Base-by-base conservation (phyloP, 2,888 invertebrate genomes). In the Spialia ferax region DNA sequence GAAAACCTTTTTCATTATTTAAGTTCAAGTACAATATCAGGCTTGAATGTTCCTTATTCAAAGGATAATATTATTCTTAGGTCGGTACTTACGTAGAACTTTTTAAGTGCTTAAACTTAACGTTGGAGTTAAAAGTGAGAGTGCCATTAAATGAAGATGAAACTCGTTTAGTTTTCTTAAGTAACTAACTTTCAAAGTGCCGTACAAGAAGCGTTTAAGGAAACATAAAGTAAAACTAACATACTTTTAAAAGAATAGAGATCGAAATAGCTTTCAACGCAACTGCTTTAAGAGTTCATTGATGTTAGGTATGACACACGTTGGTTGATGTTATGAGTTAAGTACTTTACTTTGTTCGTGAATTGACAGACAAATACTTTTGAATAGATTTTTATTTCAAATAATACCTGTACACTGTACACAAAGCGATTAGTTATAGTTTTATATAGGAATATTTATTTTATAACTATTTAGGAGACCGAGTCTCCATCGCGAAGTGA, bases 51-150 rank as follows among this genome's bases (percentile, higher is more conserved):
- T 52, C 52, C 23, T 52, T 52, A 52, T 52, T 52, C n/a, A 38
- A 52, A 54, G 62, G 55, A 55, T 55, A 55, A 55, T 55, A 55
- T 55, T 55, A 18, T 55, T 55, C 55, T 55, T 55, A 29, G 52
- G 13, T 52, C 23, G 52, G 18, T 48, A 48, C 45, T 48, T 48
- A 52, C n/a, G 52, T n/a, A 22, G 22, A 52, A 52, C 52, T 52
- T 52, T 52, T 52, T 48, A 23, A 52, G 52, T 52, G 23, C 52
- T 52, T 23, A 23, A 22, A 26, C 23, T 55, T 55, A 55, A 55
- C 29, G 55, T 23, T 52, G 5, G 23, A 52, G 52, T 29, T 52
- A 52, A 26, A 52, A 52, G 52, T 52, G 52, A 52, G 23, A 26
- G 52, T 52, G n/a, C 23, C 4, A 52, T 52, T 23, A 52, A 52